These are phyloP conservation scores for Tetraneura akinire DNA, from an alignment of 1,140 invertebrate species.

Conservation along the genomic window DNA sequence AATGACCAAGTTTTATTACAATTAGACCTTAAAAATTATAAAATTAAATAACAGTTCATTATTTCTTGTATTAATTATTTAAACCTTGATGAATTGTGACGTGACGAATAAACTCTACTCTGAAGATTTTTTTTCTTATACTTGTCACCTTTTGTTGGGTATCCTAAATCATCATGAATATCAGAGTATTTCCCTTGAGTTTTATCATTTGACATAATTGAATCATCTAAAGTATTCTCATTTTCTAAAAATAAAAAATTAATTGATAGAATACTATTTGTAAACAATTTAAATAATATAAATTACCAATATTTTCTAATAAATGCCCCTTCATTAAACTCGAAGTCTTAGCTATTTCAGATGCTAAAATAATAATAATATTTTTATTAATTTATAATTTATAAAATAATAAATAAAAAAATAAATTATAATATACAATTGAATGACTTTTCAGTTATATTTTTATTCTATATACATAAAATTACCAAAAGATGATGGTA, in stretches of 20 bases:
- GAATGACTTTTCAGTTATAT: neutral
- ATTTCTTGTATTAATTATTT: neutral
- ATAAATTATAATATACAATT: neutral
- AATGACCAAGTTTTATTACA: constrained; percentile 21
- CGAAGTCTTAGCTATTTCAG: constrained; percentile 27
- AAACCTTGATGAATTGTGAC: constrained; percentile 8
- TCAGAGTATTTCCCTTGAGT: neutral
- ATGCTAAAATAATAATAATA: constrained; percentile 12
- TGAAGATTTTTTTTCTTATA: neutral
- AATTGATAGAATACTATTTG: neutral
- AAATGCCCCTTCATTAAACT: constrained; percentile 15
- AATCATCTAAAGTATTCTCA: constrained; percentile 29
- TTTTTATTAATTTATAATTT: neutral
- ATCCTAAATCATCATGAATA: neutral
- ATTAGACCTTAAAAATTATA: neutral
- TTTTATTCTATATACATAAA: neutral
- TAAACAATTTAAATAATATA: too few relatives aligned
- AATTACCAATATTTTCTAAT: constrained; percentile 31
- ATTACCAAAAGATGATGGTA: constrained; percentile 47
- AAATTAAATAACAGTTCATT: neutral
- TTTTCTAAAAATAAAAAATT: constrained; percentile 8
- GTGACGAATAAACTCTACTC: neutral
- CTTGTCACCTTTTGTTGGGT: neutral
- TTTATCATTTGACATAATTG: neutral
- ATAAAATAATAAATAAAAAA: constrained; percentile 4